Evolutionary conservation across 2,113 vertebrate species (phyloP).

Genomic region (Anarhynchus alexandrinus): DNA sequence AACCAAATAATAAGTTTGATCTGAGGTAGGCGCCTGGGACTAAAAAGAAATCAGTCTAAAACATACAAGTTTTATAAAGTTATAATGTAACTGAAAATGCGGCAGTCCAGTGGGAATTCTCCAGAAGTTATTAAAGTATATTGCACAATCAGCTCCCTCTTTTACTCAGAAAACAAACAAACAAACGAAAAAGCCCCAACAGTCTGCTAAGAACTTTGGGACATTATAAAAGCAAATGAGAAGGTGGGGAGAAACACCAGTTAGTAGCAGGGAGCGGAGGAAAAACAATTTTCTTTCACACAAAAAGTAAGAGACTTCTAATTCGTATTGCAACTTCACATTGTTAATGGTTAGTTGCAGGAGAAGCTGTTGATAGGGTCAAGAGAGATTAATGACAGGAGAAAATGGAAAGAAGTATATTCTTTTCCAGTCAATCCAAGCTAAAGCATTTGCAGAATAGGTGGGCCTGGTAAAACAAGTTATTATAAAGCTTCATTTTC

Average conservation of each 20-base stretch:
- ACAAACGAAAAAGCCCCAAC: not conserved
- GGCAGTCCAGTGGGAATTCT: not conserved
- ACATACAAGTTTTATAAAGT: not conserved
- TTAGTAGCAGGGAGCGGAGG: not conserved
- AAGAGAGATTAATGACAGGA: not conserved
- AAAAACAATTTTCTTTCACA: not conserved
- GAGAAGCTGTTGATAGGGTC: not conserved
- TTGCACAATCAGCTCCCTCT: not conserved
- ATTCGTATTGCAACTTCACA: not conserved
- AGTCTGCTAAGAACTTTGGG: not conserved
- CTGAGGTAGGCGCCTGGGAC: not conserved
- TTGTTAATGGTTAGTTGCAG: not conserved
- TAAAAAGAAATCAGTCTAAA: not conserved
- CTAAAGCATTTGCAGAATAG: not conserved
- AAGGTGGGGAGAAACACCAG: not conserved
- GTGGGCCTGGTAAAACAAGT: not conserved
- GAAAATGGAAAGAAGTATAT: not conserved
- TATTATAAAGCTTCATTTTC: not conserved
- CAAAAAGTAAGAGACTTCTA: not conserved
- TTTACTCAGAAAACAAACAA: not conserved
- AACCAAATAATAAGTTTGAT: not conserved
- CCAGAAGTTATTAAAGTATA: not conserved
- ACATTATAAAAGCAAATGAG: not conserved
- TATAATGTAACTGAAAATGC: not conserved
- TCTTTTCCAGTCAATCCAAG: not conserved